These are phyloP conservation scores for Neofelis nebulosa DNA, from an alignment of 2,113 vertebrate species.

Conservation along the genomic window DNA sequence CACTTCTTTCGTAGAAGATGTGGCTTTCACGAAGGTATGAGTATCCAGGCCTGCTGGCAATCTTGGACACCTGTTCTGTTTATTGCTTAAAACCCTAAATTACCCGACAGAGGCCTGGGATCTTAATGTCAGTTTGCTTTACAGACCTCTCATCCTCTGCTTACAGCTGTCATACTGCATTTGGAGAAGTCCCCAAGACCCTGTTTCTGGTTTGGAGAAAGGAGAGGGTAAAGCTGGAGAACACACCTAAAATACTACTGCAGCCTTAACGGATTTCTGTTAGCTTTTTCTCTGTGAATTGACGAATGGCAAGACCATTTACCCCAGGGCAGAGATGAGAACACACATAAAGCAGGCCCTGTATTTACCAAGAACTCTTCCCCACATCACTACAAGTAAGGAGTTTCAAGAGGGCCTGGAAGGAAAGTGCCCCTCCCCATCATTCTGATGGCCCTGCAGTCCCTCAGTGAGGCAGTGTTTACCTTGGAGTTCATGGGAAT, in stretches of 20 bases:
- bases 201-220: background rate
- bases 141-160: background rate
- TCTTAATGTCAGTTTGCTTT: background rate
- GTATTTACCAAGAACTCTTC: background rate
- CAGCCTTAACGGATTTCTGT: background rate
- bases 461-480: background rate
- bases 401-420: background rate
- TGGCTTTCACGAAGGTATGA: background rate
- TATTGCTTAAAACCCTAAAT: background rate
- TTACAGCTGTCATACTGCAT: background rate
- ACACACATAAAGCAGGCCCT: accelerated
- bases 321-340: background rate
- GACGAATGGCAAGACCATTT: background rate
- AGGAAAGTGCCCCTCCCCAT: background rate
- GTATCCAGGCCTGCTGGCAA: background rate
- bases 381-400: background rate
- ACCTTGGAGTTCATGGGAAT: background rate
- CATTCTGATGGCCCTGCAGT: background rate
- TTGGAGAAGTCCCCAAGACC: background rate
- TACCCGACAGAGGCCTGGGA: background rate
- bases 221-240: background rate
- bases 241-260: background rate
- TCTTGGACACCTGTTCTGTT: background rate
- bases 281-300: background rate
- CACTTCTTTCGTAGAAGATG: background rate